These are phyloP conservation scores for Pachymerium ferrugineum DNA, from an alignment of 2,888 invertebrate species.

Conservation along the genomic window DNA sequence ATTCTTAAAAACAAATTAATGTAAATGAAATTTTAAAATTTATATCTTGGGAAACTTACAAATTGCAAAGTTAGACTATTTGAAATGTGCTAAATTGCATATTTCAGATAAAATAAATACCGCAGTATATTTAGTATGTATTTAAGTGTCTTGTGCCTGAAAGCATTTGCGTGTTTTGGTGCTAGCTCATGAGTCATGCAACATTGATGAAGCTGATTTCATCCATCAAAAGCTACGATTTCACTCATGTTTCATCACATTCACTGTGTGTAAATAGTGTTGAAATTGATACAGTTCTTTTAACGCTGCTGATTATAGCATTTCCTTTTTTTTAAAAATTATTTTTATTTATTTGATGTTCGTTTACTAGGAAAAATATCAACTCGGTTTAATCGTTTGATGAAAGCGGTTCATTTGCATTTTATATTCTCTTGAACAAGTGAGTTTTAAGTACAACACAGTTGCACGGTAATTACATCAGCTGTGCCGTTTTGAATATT, in stretches of 20 bases:
- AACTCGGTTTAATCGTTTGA: no score
- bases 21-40: no score
- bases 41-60: no score
- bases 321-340: neutral
- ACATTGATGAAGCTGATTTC: conserved; percentile 1
- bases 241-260: neutral
- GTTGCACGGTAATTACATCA: neutral
- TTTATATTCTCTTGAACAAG: neutral
- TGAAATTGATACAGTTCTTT: neutral
- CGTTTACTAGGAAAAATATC: no score
- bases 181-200: neutral
- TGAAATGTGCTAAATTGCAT: no score
- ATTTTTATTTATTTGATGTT: neutral
- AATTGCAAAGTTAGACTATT: no score
- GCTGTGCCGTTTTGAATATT: neutral
- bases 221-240: neutral
- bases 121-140: no score
- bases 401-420: neutral
- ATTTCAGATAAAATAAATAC: no score
- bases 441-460: neutral
- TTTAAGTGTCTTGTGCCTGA: neutral
- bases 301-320: neutral
- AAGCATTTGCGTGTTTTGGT: conserved; percentile 1
- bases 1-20: no score
- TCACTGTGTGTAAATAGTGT: neutral